Evolutionary conservation across 2,888 invertebrate species (phyloP).

Genomic region (Himalopsyche kuldschensis): DNA sequence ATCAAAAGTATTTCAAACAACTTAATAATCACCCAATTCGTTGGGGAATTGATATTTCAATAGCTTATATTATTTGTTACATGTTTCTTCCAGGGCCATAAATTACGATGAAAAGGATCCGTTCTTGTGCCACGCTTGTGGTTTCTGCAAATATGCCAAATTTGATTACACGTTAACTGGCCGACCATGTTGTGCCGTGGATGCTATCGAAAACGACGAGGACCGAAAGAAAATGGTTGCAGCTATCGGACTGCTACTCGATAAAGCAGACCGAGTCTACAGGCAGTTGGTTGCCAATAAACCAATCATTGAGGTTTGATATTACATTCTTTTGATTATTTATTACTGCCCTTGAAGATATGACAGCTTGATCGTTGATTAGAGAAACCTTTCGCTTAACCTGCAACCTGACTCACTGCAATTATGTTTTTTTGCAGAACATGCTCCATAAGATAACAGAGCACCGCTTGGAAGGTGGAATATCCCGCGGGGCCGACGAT

Average conservation of each 20-base stretch:
- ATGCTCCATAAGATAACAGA: slow-evolving; percentile 86
- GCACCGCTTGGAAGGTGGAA: slow-evolving; percentile 73
- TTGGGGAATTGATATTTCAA: no score
- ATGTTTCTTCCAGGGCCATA: slow-evolving; percentile 71
- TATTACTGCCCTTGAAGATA: no score
- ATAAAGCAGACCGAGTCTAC: slow-evolving; percentile 94
- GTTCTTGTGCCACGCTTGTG: slow-evolving; percentile 97
- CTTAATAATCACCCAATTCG: no score
- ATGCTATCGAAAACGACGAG: slow-evolving; percentile 95
- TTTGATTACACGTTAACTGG: slow-evolving; percentile 94
- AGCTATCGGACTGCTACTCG: slow-evolving; percentile 85
- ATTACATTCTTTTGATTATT: background rate
- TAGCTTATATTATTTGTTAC: no score
- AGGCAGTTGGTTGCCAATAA: slow-evolving; percentile 88
- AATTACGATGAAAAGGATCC: slow-evolving; percentile 99
- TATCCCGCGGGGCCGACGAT: slow-evolving; percentile 52
- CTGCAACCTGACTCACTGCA: background rate
- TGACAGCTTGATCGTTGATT: no score
- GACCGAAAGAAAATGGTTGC: slow-evolving; percentile 94
- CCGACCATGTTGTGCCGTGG: slow-evolving; percentile 92
- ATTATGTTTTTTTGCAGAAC: slow-evolving; percentile 51
- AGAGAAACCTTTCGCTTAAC: no score
- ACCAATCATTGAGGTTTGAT: slow-evolving; percentile 76
- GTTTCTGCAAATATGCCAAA: slow-evolving; percentile 98
- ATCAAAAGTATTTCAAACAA: no score